Conservation (phyloP, 2,113 vertebrate genomes). For the Bos indicus region DNA sequence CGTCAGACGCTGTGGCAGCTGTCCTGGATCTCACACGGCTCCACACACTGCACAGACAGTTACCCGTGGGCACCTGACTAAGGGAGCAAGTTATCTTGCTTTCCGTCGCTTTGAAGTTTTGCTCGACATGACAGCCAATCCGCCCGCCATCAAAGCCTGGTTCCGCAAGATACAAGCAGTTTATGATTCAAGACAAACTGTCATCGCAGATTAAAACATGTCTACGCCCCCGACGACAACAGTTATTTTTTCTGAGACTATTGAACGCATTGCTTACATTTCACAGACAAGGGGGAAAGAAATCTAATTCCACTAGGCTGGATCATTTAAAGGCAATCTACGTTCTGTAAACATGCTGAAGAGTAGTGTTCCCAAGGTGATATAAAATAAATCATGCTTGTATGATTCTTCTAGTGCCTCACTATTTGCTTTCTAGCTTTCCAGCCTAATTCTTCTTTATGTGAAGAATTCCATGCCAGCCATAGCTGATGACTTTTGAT, state of each 20-base stretch:
- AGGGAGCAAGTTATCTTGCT: constrained; percentile 12
- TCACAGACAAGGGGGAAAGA: constrained; percentile 17
- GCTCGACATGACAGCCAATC: not conserved
- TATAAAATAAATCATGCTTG: not conserved
- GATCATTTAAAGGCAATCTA: constrained; percentile 53
- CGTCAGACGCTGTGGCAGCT: not conserved
- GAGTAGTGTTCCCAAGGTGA: constrained; percentile 38
- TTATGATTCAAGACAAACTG: constrained; percentile 54
- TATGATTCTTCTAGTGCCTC: not conserved
- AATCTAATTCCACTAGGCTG: constrained; percentile 35
- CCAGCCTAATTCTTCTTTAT: not conserved
- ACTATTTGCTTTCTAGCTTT: constrained; percentile 9
- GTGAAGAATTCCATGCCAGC: not conserved
- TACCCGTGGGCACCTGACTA: not conserved
- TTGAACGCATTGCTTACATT: constrained; percentile 48
- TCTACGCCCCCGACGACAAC: constrained; percentile 38
- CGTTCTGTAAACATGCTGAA: constrained; percentile 36
- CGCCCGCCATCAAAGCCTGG: not conserved
- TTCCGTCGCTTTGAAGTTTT: not conserved
- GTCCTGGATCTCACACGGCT: not conserved
- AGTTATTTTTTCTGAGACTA: constrained; percentile 54
- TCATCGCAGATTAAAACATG: constrained; percentile 58
- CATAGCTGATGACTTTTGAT: not conserved
- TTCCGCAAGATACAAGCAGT: not conserved
- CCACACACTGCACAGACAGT: not conserved